phyloP scores from a whole-genome alignment of 2,113 vertebrate genomes.

The Meles meles region DNA sequence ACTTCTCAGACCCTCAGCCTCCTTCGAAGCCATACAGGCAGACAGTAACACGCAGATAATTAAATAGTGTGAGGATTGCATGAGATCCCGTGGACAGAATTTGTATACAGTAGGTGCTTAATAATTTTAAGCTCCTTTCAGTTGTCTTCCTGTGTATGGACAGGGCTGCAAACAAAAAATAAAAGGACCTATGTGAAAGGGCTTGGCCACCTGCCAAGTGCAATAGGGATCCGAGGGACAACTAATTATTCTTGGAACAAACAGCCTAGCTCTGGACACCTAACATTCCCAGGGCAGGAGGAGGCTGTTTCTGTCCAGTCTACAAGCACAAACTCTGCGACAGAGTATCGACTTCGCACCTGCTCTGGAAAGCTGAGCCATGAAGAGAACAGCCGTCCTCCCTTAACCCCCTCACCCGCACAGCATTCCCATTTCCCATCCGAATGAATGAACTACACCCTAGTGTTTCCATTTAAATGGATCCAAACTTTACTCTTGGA shows the following conservation, averaged over 20 bases:
- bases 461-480: neutral
- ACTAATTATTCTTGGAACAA: conserved; percentile 17
- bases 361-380: conserved; percentile 51
- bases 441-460: neutral
- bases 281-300: conserved; percentile 47
- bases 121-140: neutral
- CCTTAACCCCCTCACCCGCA: neutral
- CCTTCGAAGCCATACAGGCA: neutral
- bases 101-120: neutral
- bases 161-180: neutral
- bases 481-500: neutral
- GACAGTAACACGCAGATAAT: neutral
- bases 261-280: conserved; percentile 56
- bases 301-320: conserved; percentile 9
- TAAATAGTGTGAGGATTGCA: neutral
- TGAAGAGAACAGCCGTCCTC: conserved; percentile 43
- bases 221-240: neutral
- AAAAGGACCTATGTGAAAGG: neutral
- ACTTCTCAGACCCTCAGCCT: neutral
- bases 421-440: conserved; percentile 31
- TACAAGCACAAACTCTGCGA: conserved; percentile 42
- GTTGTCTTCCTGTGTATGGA: neutral
- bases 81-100: neutral
- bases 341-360: conserved; percentile 47
- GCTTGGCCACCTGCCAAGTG: neutral